Evolutionary conservation across 92 coral and sea anemone genomes (phyloP).

Genomic region (Siderastrea radians): DNA sequence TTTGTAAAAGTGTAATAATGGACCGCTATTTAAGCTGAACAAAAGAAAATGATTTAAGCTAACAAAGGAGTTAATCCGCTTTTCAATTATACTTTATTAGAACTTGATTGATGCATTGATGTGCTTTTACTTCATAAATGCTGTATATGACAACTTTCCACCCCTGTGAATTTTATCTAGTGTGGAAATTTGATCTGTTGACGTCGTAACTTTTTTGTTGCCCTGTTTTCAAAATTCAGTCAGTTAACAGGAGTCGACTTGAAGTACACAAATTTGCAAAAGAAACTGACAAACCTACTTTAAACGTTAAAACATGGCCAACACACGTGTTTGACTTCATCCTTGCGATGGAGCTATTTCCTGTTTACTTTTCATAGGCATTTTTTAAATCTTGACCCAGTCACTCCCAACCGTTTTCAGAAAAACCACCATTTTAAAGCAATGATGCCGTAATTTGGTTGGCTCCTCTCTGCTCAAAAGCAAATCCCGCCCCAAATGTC

Average conservation of each 20-base stretch:
- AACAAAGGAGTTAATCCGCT: conserved; percentile 26
- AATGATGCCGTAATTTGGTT: too few species aligned
- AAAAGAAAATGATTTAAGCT: conserved; percentile 26
- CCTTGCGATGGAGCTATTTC: not conserved
- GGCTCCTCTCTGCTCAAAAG: too few species aligned
- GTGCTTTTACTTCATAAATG: not conserved
- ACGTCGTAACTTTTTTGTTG: too few species aligned
- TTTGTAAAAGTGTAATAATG: conserved; percentile 12
- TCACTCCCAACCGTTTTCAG: too few species aligned
- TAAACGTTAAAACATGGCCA: too few species aligned
- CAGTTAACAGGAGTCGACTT: too few species aligned
- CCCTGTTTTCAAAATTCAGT: too few species aligned
- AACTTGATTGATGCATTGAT: conserved; percentile 13
- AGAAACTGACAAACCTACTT: too few species aligned
- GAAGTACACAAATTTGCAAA: too few species aligned
- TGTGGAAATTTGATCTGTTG: too few species aligned
- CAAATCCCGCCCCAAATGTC: too few species aligned
- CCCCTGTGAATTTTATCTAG: not conserved
- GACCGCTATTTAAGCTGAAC: conserved; percentile 3
- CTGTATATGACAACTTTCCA: not conserved
- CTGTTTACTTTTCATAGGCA: not conserved
- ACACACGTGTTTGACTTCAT: not conserved
- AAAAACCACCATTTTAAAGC: too few species aligned
- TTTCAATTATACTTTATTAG: conserved; percentile 22
- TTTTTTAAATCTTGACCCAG: not conserved